Base-by-base conservation (phyloP, 2,797 vertebrate species). In the Urosaurus nigricauda region DNA sequence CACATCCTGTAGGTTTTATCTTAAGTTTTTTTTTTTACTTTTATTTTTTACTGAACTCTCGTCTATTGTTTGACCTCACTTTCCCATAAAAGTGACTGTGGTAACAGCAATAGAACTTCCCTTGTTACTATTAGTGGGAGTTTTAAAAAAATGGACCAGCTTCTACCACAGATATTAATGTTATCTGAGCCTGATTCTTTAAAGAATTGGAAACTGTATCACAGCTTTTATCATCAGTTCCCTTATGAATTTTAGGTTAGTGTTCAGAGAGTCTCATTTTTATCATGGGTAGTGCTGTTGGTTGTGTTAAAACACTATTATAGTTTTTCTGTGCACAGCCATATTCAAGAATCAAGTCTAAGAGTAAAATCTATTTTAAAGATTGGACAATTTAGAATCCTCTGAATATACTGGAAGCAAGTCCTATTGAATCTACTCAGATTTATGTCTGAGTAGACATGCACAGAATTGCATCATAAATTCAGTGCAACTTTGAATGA, bases 141-240 rank as follows among this genome's bases (percentile, higher is more conserved):
- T 26, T 26, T 58, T n/a, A n/a, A 26, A 83, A 40, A 12, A 84
- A 68, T 83, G 71, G 35, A 58, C 63, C 53, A 26, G 68, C 47
- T 88, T 68, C 16, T n/a, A 4, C 32, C 53, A 63, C 29, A 77
- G 21, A 35, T 47, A 77, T 29, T 85, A 77, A 77, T 1, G n/a
- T 63, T 75, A 83, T 47, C 16, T 83, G 32, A 74, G 29, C 26
- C 65, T 87, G 40, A 40, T 83, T 47, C 32, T 87, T 87, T 87
- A 56, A 78, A 40, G 19, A 84, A 70, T 70, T 53, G 73, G 58
- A 53, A 83, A 11, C 40, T 83, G 29, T 83, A 74, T 56, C 40
- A 13, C 12, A 60, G 40, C 56, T 53, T 74, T 63, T 83, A 63
- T 75, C 37, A 60, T 87, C 14, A 14, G 70, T 75, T 53, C 8